phyloP scores from a whole-genome alignment of 2,888 invertebrate genomes.

The Saturnia japonica region DNA sequence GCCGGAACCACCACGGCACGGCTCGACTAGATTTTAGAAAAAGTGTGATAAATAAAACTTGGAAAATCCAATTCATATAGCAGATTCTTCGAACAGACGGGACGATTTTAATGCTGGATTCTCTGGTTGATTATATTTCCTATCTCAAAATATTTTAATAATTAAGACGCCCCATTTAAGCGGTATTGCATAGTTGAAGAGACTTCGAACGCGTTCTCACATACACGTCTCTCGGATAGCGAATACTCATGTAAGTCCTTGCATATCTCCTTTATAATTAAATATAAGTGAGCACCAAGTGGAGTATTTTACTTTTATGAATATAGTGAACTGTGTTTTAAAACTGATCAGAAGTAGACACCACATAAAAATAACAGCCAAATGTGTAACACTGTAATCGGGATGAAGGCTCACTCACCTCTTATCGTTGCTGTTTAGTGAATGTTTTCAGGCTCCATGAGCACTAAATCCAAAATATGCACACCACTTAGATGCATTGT shows the following conservation, averaged over 20 bases:
- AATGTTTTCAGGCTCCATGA: too few relatives aligned
- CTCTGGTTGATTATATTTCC: not conserved
- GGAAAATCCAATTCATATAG: not conserved
- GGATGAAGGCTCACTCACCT: too few relatives aligned
- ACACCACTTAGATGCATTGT: too few relatives aligned
- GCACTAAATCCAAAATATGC: too few relatives aligned
- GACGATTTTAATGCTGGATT: not conserved
- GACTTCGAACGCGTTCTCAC: not conserved
- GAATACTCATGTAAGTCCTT: not conserved
- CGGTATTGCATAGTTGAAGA: conserved; percentile 1
- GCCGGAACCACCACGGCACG: too few relatives aligned
- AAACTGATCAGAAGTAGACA: too few relatives aligned
- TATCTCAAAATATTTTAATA: conserved; percentile 1
- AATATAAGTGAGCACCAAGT: not conserved
- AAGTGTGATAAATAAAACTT: not conserved
- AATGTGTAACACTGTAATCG: too few relatives aligned
- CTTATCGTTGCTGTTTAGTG: too few relatives aligned
- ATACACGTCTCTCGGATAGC: not conserved
- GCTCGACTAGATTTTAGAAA: too few relatives aligned
- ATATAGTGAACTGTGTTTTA: too few relatives aligned
- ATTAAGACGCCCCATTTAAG: conserved; percentile 8
- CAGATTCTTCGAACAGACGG: not conserved
- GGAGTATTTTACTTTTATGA: too few relatives aligned
- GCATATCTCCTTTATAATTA: conserved; percentile 12
- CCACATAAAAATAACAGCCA: too few relatives aligned